Evolutionary conservation across 2,113 vertebrate genomes (phyloP), one percentile per base, ranked within the genome.

Genomic region (Bucco capensis): DNA sequence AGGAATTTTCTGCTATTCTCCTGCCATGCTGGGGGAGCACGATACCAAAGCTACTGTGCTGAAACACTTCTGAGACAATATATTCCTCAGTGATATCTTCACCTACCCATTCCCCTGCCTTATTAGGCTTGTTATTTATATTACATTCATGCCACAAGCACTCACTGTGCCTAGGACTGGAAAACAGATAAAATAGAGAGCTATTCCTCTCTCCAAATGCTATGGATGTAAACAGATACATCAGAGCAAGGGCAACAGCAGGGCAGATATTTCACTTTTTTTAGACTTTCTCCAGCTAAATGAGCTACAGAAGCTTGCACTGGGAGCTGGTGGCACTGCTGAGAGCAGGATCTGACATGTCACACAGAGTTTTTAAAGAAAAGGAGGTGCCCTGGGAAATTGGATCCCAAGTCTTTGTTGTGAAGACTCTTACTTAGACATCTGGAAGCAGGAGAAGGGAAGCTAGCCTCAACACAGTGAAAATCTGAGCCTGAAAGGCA

Each of bases 41-140:
- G n/a, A 37, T 33, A 28, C 37, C 1, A 1, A 72, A 57, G 50
- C 10, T 21, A 40, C 33, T 2, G 1, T 0, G 0, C 37, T 31
- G 56, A 65, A 65, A 65, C 1, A 2, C 69, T 79, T 85, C 51
- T 33, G 70, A 89, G 58, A n/a, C 9, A 23, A 5, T 27, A 65
- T 28, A 51, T 64, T 82, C 49, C 28, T 24, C 25, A n/a, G 28
- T 16, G 12, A 6, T 28, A 35, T 15, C 76, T 89, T 57, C 75
- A 37, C 30, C 12, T 33, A 46, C 31, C 12, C 2, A 6, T 62
- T 78, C 47, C 42, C 8, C 37, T 28, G 53, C n/a, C 5, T 46
- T 61, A 46, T 54, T 35, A 56, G 22, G 10, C 15, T 61, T 61
- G 24, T 33, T 33, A 38, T 56, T 71, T 56, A 30, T 61, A 75